Base-by-base conservation (phyloP, 2,888 invertebrate species). In the Celastrina argiolus region DNA sequence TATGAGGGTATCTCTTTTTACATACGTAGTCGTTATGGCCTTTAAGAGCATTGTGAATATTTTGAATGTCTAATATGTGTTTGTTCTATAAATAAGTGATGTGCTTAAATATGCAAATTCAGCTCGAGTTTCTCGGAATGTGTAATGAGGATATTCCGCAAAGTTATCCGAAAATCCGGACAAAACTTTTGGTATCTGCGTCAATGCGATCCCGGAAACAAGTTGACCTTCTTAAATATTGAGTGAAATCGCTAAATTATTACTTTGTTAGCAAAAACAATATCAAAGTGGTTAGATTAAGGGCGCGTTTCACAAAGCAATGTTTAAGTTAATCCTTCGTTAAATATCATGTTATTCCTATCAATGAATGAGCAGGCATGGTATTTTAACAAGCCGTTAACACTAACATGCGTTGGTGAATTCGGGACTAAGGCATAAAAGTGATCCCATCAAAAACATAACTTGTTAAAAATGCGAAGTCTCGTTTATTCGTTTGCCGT, bases 61-160 rank as follows among this genome's bases (percentile, higher is more conserved):
- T 16, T 18, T 51, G 3, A 51, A 51, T 22, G 18, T 0, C 42
- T 3, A 3, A 45, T 45, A 8, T 22, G 6, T 26, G 1, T 51
- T 51, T 26, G 14, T 14, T 59, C 36, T 36, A 61, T 61, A 61
- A 36, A 61, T 61, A 61, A 61, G 10, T 39, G 22, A 26, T 12
- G 14, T 22, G 51, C 12, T 51, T 63, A 22, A 67, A 67, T 58
- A 67, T 67, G 63, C 58, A 64, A 42, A 67, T 63, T 41, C 14
- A 18, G 59, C 58, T 31, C 63, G 34, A 45, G 31, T 41, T 18
- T 31, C 56, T 34, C 41, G 41, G 67, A 58, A 59, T 64, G 64
- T 64, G 56, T 61, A 64, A 66, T 66, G 59, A 56, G 56, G 64
- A 28, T 61, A 66, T 64, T 28, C 51, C 34, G 31, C 41, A 59